A percentile compares a stretch with the other conserved stretches of the same genome.
Conservation (phyloP, 2,888 invertebrate genomes). For the Machimus rusticus region DNA sequence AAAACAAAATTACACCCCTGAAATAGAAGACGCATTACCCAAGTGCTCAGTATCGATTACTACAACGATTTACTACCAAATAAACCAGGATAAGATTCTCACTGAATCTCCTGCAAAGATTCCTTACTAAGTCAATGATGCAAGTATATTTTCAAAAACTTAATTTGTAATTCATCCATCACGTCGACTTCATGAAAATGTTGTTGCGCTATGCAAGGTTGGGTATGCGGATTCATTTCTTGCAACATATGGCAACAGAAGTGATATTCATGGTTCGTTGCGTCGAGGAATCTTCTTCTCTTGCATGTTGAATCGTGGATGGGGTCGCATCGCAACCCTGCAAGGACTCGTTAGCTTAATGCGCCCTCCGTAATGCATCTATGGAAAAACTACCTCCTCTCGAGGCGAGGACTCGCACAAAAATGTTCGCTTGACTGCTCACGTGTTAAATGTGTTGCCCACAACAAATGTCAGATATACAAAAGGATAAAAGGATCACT, state of each 20-base stretch:
- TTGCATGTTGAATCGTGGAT: neutral
- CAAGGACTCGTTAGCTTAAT: conserved; percentile 35
- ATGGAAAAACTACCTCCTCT: neutral
- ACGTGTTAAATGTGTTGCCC: conserved; percentile 48
- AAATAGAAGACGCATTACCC: too few species aligned
- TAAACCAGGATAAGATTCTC: neutral
- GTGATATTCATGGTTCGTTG: conserved; percentile 35
- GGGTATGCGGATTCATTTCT: neutral
- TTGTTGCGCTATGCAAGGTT: neutral
- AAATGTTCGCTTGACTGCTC: conserved; percentile 46
- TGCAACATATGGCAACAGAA: conserved; percentile 37
- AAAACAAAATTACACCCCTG: too few species aligned
- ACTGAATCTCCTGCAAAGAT: neutral
- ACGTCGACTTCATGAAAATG: conserved; percentile 7
- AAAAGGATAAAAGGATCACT: conserved; percentile 42
- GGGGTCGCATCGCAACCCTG: conserved; percentile 23
- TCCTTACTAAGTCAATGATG: neutral
- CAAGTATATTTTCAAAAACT: neutral
- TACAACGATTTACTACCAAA: too few species aligned
- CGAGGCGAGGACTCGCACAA: neutral
- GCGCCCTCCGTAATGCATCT: conserved; percentile 40
- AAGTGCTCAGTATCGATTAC: too few species aligned
- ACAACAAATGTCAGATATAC: conserved; percentile 47
- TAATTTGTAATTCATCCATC: conserved; percentile 35
- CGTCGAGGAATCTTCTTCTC: neutral